phyloP scores from a whole-genome alignment of 2,888 invertebrate genomes.

The Ennomos fuscantarius region DNA sequence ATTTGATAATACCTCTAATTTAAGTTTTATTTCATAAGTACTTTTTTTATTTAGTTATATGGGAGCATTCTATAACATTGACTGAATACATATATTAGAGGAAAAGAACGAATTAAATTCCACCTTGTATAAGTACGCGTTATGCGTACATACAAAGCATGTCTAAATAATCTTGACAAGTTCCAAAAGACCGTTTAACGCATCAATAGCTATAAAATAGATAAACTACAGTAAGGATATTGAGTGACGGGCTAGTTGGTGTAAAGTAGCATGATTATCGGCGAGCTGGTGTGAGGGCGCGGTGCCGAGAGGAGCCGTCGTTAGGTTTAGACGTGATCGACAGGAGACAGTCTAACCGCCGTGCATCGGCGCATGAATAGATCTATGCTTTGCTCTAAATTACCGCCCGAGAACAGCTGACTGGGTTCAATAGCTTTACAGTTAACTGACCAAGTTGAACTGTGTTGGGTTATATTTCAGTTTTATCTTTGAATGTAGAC shows the following conservation, averaged over 20 bases:
- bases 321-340: slow-evolving; percentile 54
- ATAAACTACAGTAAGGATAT: slow-evolving; percentile 45
- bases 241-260: slow-evolving; percentile 62
- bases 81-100: no score
- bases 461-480: not conserved
- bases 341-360: slow-evolving; percentile 61
- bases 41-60: no score
- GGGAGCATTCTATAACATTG: no score
- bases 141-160: no score
- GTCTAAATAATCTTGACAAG: no score
- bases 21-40: no score
- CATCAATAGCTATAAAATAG: slow-evolving; percentile 34
- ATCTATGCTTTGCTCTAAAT: slow-evolving; percentile 12
- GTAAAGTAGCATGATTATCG: slow-evolving; percentile 60
- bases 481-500: no score
- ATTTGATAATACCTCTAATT: no score
- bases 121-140: no score
- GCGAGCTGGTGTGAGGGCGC: slow-evolving; percentile 51
- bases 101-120: no score
- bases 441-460: slow-evolving; percentile 8
- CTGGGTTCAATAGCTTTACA: slow-evolving; percentile 38
- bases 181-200: slow-evolving; percentile 32
- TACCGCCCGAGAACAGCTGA: slow-evolving; percentile 33
- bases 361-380: slow-evolving; percentile 11
- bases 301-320: slow-evolving; percentile 68